Conservation (phyloP, 2,888 invertebrate species). For the Pocota personata region DNA sequence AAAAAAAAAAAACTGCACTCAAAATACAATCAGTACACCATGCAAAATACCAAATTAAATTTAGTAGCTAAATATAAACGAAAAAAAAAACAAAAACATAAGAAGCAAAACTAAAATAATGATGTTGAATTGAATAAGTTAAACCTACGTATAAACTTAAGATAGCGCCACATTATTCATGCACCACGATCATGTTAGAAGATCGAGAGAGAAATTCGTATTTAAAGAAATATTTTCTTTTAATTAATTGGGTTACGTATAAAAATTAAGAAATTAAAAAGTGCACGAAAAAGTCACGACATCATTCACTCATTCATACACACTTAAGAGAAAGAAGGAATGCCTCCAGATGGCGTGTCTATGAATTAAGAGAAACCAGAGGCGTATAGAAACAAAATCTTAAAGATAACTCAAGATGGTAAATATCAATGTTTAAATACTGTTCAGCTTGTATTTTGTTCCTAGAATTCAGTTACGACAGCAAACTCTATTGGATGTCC, state of each 20-base stretch:
- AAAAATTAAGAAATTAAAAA: not conserved
- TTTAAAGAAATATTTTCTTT: not conserved
- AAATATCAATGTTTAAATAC: too few relatives aligned
- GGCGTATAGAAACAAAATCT: too few relatives aligned
- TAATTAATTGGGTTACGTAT: not conserved
- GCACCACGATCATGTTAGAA: slow-evolving; percentile 29
- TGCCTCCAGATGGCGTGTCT: not conserved
- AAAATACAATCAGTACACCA: slow-evolving; percentile 41
- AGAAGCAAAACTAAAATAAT: not conserved
- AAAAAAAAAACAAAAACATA: not conserved
- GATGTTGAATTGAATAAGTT: slow-evolving; percentile 18
- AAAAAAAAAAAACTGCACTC: slow-evolving; percentile 28
- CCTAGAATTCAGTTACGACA: too few relatives aligned
- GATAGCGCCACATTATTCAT: not conserved
- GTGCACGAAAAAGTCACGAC: not conserved
- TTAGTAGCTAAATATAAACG: not conserved
- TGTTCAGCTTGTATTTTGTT: too few relatives aligned
- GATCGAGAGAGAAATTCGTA: not conserved
- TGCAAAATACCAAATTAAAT: slow-evolving; percentile 60
- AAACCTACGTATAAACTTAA: not conserved
- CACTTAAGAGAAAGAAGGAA: not conserved
- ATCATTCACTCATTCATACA: not conserved
- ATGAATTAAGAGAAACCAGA: not conserved
- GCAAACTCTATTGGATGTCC: too few relatives aligned
- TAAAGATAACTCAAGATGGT: too few relatives aligned